Conservation (phyloP, 2,888 invertebrate species). For the Poecilus cupreus region DNA sequence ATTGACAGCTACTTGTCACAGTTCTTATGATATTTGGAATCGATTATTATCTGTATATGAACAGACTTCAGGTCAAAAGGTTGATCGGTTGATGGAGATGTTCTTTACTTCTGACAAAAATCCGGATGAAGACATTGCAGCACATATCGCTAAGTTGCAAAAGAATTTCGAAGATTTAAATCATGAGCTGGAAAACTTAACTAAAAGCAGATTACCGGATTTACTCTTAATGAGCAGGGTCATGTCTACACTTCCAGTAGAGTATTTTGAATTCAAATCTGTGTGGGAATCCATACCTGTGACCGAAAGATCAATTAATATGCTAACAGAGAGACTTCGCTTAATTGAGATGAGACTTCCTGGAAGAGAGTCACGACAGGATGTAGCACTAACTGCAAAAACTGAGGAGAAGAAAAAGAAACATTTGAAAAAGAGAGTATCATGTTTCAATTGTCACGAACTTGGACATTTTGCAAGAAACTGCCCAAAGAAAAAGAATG, state of each 20-base stretch:
- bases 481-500: background rate
- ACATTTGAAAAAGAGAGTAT: background rate
- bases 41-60: no score
- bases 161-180: no score
- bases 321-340: background rate
- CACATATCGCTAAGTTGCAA: no score
- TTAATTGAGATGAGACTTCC: background rate
- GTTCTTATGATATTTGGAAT: no score
- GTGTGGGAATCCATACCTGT: conserved; percentile 9
- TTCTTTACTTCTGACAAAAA: no score
- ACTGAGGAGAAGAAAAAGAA: background rate
- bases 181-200: no score
- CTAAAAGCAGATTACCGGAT: background rate
- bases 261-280: conserved; percentile 15
- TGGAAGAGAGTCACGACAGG: background rate
- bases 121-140: no score
- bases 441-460: background rate
- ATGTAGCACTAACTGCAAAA: background rate
- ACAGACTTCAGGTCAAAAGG: no score
- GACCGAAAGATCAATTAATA: background rate
- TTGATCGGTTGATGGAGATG: no score
- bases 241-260: background rate
- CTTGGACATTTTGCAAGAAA: background rate
- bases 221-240: conserved; percentile 4
- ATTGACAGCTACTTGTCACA: no score